Evolutionary conservation across 2,113 vertebrate species (phyloP), one percentile per base, ranked within the genome.

Genomic region (Terrapene triunguis): DNA sequence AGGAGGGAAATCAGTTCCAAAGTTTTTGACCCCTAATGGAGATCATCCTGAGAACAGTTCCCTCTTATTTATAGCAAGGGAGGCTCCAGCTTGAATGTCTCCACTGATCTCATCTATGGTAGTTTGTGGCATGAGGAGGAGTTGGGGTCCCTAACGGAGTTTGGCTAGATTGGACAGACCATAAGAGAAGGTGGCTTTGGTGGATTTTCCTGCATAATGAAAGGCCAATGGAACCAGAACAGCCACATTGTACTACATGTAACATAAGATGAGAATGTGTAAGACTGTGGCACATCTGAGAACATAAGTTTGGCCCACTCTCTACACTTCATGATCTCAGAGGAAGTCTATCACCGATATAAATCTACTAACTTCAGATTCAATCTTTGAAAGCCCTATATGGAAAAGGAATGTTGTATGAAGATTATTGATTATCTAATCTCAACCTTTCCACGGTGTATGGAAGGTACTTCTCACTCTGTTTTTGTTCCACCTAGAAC

Each of bases 61-160:
- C 27, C 29, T 94, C 95, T 91, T 11, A 51, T 93, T 92, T 94
- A 76, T 84, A 89, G 69, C 50, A 89, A 85, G 42, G 65, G 11
- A 82, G 8, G 9, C 22, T n/a, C 25, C 9, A 76, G 27, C 35
- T 35, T 80, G 48, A 94, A 13, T 47, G 53, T 51, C 89, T 85
- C 51, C 55, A 81, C 59, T 76, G 47, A 91, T 62, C 12, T 80
- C 80, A 90, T 32, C 62, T 90, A 0, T 82, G 65, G 80, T 69
- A 50, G 29, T 54, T 3, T 84, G 57, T 59, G 14, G 51, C 89
- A 1, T 9, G 82, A 80, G 32, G 5, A 54, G 80, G 80, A 92
- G 16, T 62, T 38, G 10, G 80, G 72, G 48, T 87, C 84, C 91
- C 86, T 82, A 14, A 84, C 89, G 72, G 74, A 95, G 79, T 44